Evolutionary conservation across 2,888 invertebrate genomes (phyloP), one percentile per base, ranked within the genome.

Genomic region (Sthenelais limicola): DNA sequence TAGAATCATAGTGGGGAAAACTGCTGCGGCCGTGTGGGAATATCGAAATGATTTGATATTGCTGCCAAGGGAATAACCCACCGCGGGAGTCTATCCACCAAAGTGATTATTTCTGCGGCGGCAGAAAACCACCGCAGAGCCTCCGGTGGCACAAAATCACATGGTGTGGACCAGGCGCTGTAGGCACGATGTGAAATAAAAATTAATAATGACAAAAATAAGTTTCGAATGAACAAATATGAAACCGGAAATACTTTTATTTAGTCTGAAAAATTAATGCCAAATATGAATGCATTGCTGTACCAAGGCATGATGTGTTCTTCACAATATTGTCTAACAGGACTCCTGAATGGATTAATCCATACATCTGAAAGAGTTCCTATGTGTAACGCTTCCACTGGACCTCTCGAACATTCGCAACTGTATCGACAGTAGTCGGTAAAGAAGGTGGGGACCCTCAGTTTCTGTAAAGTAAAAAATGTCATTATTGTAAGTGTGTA

Each of bases 371-470:
- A 78, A 24, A 79, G 73, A 0, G 74, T 76, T 5, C 80, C 81
- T 9, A 78, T n/a, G 3, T 75, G 69, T 0, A 78, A 49, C 0
- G 71, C 76, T 54, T 78, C 72, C 21, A 85, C 68, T 12, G 81
- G 80, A 15, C 49, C 30, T 32, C 74, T 76, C 30, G 82, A 75
- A 70, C 79, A 78, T n/a, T 82, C 82, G 77, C 81, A 80, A 66
- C 83, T 84, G 71, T 82, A 81, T 56, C 80, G 80, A 68, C 84
- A 84, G 69, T 82, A 85, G 71, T 86, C 86, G 49, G 86, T 85
- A 74, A 85, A 85, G 67, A 82, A 85, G 4, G 82, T 77, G 15
- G 83, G 82, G 9, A 74, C 79, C 33, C 72, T 74, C 18, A 76
- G 68, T n/a, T 74, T 75, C 83, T 83, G 79, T 48, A 80, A 80